phyloP scores from a whole-genome alignment of 1,140 invertebrate genomes.

The Musca vetustissima region DNA sequence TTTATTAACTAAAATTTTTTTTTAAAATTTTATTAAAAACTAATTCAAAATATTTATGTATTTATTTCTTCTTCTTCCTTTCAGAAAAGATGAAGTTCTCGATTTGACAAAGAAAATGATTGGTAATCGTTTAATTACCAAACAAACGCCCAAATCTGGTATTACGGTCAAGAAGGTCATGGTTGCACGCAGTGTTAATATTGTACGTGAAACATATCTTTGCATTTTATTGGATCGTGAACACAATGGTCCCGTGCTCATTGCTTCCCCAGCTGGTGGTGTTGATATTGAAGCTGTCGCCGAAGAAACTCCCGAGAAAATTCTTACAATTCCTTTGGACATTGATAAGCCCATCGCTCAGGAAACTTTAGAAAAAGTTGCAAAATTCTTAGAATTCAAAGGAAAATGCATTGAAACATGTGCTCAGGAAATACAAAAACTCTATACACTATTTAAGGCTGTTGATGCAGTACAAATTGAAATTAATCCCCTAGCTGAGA shows the following conservation, averaged over 20 bases:
- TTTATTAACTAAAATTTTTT: too few relatives aligned
- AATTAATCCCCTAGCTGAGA: conserved; percentile 98
- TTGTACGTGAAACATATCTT: conserved; percentile 92
- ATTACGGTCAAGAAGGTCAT: conserved; percentile 95
- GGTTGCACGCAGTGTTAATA: conserved; percentile 98
- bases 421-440: conserved; percentile 82
- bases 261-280: conserved; percentile 92
- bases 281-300: conserved; percentile 98
- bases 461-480: conserved; percentile 97
- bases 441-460: conserved; percentile 90
- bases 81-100: conserved; percentile 63
- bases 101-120: conserved; percentile 86
- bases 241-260: conserved; percentile 85
- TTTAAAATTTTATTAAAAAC: too few relatives aligned
- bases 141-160: conserved; percentile 94
- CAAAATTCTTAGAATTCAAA: conserved; percentile 86
- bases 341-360: conserved; percentile 80
- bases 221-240: conserved; percentile 94
- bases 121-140: conserved; percentile 89
- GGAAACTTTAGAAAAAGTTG: conserved; percentile 76
- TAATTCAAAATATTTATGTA: too few relatives aligned
- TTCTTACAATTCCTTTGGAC: conserved; percentile 88
- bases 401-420: conserved; percentile 71
- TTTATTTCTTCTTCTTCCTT: conserved; percentile 6
- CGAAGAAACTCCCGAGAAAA: conserved; percentile 85